Evolutionary conservation across 2,113 vertebrate genomes (phyloP).

Genomic region (Rhodinocichla rosea): DNA sequence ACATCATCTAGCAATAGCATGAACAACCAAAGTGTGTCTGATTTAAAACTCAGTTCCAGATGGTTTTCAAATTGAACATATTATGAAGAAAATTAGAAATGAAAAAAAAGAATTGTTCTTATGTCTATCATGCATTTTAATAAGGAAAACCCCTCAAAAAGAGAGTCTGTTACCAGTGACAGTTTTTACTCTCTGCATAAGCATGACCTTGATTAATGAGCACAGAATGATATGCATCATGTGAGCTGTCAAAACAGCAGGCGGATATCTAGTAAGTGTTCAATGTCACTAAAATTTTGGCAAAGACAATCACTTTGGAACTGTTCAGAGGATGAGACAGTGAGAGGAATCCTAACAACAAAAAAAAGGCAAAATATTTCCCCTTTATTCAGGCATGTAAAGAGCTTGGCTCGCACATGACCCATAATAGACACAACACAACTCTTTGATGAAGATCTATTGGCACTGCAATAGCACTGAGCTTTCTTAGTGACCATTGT

Average conservation of each 20-base stretch:
- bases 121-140: background rate
- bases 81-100: background rate
- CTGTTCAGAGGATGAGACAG: background rate
- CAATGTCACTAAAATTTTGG: background rate
- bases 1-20: background rate
- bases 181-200: background rate
- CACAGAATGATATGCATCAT: background rate
- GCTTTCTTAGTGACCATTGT: background rate
- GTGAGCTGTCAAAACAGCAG: background rate
- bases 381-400: background rate
- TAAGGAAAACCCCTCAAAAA: background rate
- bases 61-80: background rate
- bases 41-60: background rate
- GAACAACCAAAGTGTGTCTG: background rate
- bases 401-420: background rate
- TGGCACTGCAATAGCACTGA: background rate
- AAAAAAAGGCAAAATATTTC: background rate
- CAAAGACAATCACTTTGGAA: background rate
- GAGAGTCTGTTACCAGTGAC: background rate
- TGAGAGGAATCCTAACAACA: background rate
- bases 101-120: background rate
- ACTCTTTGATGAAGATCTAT: background rate
- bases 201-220: background rate
- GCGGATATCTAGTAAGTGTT: background rate
- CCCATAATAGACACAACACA: background rate